phyloP scores from a whole-genome alignment of 2,888 invertebrate genomes.

The Acholoe squamosa region DNA sequence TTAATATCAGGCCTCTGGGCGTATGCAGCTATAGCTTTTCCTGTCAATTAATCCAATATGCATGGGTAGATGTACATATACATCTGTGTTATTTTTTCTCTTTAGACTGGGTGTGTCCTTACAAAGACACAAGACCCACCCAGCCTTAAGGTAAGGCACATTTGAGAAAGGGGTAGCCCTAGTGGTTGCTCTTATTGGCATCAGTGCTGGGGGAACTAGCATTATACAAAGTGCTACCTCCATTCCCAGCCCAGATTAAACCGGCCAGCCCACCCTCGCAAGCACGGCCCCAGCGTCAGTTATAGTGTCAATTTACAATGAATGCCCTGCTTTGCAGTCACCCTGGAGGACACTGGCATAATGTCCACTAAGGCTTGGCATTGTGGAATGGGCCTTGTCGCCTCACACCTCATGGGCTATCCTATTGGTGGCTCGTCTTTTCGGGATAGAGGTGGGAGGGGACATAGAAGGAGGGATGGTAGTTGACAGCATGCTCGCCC shows the following conservation, averaged over 20 bases:
- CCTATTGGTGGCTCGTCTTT: neutral
- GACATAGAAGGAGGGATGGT: neutral
- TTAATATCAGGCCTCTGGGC: slow-evolving; percentile 5
- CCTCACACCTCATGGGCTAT: neutral
- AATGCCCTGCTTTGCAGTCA: neutral
- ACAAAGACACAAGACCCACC: neutral
- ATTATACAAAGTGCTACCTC: slow-evolving; percentile 49
- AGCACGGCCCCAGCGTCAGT: slow-evolving; percentile 1
- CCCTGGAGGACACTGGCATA: neutral
- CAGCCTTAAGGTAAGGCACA: neutral
- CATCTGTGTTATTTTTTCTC: neutral
- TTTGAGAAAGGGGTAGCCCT: neutral
- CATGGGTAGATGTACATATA: neutral
- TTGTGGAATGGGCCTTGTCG: neutral
- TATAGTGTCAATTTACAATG: slow-evolving; percentile 45
- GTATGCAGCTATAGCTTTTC: neutral
- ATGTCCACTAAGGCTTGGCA: slow-evolving; percentile 31
- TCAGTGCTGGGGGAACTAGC: neutral
- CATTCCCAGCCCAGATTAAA: slow-evolving; percentile 28
- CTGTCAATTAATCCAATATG: neutral
- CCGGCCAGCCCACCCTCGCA: neutral
- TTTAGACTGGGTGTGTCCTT: neutral
- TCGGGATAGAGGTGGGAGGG: neutral
- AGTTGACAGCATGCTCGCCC: neutral
- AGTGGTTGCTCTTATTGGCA: neutral